Evolutionary conservation across 2,888 invertebrate genomes (phyloP).

Genomic region (Physocephala rufipes): DNA sequence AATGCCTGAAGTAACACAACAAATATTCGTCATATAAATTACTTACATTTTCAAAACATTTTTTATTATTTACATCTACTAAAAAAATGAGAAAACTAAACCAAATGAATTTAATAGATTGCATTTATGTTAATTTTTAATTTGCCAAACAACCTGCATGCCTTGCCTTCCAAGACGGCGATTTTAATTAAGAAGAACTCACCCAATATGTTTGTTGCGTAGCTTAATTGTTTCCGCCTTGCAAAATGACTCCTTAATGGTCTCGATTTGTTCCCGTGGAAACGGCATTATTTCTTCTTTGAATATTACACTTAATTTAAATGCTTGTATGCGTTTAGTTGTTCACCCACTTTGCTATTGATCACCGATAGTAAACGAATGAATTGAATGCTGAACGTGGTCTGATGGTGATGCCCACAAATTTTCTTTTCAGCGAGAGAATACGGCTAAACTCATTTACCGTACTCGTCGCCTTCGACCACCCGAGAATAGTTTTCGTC

Average conservation of each 20-base stretch:
- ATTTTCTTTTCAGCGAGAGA: neutral
- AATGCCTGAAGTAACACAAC: neutral
- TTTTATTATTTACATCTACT: no score
- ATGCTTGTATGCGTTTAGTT: neutral
- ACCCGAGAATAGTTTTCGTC: constrained; percentile 42
- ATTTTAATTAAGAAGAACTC: constrained; percentile 61
- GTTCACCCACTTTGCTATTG: neutral
- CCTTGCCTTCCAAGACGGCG: no score
- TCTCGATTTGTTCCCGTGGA: constrained; percentile 56
- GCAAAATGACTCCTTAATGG: constrained; percentile 73
- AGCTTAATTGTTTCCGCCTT: constrained; percentile 84
- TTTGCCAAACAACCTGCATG: no score
- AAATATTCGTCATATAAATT: no score
- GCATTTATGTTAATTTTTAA: no score
- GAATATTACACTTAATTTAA: constrained; percentile 29
- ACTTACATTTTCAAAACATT: no score
- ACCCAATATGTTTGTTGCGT: constrained; percentile 86
- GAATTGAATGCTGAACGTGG: constrained; percentile 25
- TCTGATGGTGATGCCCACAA: neutral
- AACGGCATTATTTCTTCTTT: constrained; percentile 52
- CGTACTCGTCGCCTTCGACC: constrained; percentile 26
- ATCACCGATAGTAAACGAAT: constrained; percentile 2
- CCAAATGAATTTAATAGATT: no score
- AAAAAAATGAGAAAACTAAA: no score
- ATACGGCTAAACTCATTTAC: neutral